A percentile compares a stretch with the other conserved stretches of the same genome.
Evolutionary conservation across 2,797 vertebrate species (phyloP).

Genomic region (Sarcoramphus papa): DNA sequence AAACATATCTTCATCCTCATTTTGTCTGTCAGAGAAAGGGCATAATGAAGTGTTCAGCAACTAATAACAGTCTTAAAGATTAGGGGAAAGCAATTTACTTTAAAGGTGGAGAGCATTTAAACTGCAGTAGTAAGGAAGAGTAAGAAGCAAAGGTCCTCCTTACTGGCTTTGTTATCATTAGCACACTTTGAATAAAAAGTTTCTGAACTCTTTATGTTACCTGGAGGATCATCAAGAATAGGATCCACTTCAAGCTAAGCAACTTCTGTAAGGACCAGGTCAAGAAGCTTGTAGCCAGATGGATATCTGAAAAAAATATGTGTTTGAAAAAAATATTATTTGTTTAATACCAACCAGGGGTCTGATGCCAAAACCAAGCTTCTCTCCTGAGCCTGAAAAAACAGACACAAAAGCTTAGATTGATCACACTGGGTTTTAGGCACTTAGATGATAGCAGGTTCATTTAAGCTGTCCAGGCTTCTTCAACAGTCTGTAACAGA

Average conservation of each 20-base stretch:
- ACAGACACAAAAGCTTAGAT: not conserved
- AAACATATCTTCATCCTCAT: not conserved
- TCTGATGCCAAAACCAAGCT: not conserved
- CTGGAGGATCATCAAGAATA: not conserved
- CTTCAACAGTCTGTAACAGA: not conserved
- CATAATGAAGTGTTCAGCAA: not conserved
- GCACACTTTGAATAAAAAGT: not conserved
- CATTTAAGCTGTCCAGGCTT: not conserved
- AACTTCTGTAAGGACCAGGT: not conserved
- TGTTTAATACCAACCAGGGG: not conserved
- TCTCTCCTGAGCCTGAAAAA: not conserved
- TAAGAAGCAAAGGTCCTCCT: not conserved
- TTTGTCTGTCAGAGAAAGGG: not conserved
- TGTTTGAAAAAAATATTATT: not conserved
- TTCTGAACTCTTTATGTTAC: not conserved
- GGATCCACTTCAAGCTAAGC: not conserved
- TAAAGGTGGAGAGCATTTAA: not conserved
- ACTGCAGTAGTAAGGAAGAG: not conserved
- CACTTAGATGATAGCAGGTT: not conserved
- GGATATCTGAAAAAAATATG: not conserved
- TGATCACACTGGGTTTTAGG: not conserved
- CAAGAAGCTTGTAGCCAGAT: not conserved
- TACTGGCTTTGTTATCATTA: not conserved
- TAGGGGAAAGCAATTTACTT: not conserved
- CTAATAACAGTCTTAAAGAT: not conserved